Evolutionary conservation across 2,797 vertebrate genomes (phyloP).

Genomic region (Falco cherrug): DNA sequence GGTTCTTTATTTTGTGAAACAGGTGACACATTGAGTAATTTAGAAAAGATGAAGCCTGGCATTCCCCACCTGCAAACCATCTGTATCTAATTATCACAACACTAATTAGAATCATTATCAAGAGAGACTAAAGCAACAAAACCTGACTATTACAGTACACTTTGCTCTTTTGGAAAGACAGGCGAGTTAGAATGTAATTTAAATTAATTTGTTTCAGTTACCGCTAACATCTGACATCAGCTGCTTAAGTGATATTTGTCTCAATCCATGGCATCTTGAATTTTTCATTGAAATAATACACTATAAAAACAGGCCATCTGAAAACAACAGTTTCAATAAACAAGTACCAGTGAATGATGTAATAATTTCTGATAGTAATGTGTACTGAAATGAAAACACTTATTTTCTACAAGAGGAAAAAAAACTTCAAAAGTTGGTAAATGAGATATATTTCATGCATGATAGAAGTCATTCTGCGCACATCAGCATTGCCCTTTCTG

Average conservation of each 20-base stretch:
- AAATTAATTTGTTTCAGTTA: not conserved
- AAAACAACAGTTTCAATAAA: conserved; percentile 7
- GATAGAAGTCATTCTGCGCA: conserved; percentile 22
- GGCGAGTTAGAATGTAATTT: not conserved
- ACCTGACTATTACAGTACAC: not conserved
- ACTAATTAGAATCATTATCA: conserved; percentile 42
- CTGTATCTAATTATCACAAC: conserved; percentile 16
- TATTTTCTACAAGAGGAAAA: not conserved
- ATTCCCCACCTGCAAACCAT: not conserved
- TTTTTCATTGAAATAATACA: not conserved
- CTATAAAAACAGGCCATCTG: not conserved
- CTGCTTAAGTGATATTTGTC: not conserved
- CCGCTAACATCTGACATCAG: not conserved
- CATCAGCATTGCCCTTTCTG: conserved; percentile 17
- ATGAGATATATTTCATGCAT: conserved; percentile 51
- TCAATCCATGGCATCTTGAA: not conserved
- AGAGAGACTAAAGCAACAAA: not conserved
- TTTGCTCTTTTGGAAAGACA: not conserved
- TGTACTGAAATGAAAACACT: conserved; percentile 48
- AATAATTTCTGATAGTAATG: conserved; percentile 15
- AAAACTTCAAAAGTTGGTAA: conserved; percentile 33
- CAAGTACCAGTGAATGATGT: not conserved
- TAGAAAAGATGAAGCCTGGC: not conserved
- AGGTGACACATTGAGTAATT: not conserved
- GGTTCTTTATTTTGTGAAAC: not conserved